Percentiles rank a stretch among this genome's conserved stretches.
phyloP scores from a whole-genome alignment of 2,797 vertebrate species.

The Artibeus lituratus region DNA sequence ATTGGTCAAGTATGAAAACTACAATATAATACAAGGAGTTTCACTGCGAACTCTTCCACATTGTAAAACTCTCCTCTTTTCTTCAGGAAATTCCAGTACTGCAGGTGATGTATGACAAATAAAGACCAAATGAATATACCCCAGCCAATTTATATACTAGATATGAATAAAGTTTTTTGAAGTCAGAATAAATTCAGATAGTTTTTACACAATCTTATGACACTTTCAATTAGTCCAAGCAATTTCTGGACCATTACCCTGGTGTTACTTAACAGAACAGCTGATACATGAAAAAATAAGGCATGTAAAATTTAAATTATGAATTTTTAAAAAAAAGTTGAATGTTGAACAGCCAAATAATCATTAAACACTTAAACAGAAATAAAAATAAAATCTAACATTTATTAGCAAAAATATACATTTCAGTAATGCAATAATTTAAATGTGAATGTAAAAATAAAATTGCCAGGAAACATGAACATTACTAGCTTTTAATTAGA shows the following conservation, averaged over 20 bases:
- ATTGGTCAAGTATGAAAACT: background rate
- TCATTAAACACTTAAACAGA: conserved; percentile 39
- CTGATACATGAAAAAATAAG: background rate
- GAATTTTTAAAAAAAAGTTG: background rate
- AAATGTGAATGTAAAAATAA: conserved; percentile 62
- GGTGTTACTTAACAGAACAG: background rate
- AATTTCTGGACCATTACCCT: background rate
- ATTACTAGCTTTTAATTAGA: conserved; percentile 72
- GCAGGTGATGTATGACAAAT: background rate
- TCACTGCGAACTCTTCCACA: background rate
- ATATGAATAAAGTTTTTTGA: background rate
- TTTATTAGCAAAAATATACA: conserved; percentile 42
- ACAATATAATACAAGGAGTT: background rate
- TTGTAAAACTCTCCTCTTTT: background rate
- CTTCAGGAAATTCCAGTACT: background rate
- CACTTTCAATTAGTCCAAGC: background rate
- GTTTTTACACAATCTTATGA: background rate
- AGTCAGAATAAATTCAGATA: background rate
- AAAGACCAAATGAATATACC: background rate
- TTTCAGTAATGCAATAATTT: conserved; percentile 47
- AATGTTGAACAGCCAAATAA: background rate
- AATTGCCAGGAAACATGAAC: conserved; percentile 55
- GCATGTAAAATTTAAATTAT: background rate
- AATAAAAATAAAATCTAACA: conserved; percentile 14
- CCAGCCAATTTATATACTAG: background rate